Evolutionary conservation across 1,140 invertebrate species (phyloP).

Genomic region (Hycleus cichorii): DNA sequence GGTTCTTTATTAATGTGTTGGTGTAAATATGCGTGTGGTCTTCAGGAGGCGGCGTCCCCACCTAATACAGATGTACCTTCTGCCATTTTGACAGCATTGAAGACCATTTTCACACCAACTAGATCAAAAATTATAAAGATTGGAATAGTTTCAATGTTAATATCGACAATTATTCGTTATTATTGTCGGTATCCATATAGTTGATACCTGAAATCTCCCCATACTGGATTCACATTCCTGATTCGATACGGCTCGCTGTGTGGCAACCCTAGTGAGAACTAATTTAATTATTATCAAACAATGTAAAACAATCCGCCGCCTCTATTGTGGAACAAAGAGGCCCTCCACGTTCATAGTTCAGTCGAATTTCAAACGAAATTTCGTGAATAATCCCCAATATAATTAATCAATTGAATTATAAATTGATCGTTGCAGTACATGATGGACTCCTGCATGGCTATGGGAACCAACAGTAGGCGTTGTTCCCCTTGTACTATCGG

Average conservation of each 20-base stretch:
- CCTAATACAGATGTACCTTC: constrained; percentile 28
- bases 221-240: constrained; percentile 24
- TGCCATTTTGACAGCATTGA: constrained; percentile 3
- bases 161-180: constrained; percentile 16
- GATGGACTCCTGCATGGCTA: background rate
- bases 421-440: too few species aligned
- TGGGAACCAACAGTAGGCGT: constrained; percentile 10
- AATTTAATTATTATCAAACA: constrained; percentile 28
- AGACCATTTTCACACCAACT: constrained; percentile 23
- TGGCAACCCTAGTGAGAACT: constrained; percentile 27
- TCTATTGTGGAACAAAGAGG: too few species aligned
- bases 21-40: constrained; percentile 38
- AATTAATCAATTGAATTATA: too few species aligned
- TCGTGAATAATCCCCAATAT: too few species aligned
- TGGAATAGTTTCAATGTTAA: constrained; percentile 14
- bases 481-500: background rate
- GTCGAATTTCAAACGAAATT: too few species aligned
- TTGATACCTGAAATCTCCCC: constrained; percentile 3
- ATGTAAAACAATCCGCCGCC: constrained; percentile 25
- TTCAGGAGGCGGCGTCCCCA: constrained; percentile 22
- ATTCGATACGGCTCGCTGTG: constrained; percentile 34
- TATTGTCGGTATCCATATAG: constrained; percentile 28
- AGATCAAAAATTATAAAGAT: too few species aligned
- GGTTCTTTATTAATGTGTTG: constrained; percentile 36
- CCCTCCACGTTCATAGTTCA: too few species aligned